Evolutionary conservation across 2,797 vertebrate genomes (phyloP), one percentile per base, ranked within the genome.

Genomic region (Glossophaga mutica): DNA sequence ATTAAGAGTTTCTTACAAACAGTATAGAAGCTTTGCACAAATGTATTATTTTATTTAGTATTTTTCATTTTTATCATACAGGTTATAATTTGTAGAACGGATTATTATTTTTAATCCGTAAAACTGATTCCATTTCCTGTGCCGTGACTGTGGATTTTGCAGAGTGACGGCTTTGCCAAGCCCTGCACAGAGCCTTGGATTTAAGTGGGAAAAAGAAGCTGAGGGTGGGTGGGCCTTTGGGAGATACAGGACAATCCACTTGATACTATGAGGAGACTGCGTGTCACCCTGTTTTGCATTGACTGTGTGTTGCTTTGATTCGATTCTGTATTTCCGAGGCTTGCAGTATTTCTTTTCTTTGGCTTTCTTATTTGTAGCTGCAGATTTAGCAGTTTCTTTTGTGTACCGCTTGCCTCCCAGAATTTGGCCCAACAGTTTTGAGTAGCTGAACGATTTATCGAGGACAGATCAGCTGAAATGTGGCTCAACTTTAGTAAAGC

Each of bases 401-500:
- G 91, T 95, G 62, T 87, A 65, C 62, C 79, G 87, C 86, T 97
- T 95, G 83, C 95, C 73, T 97, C 82, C 73, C n/a, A 42, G 95
- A 96, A 97, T 97, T 95, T 97, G 97, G 95, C 91, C 93, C 90
- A 93, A 90, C 93, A 86, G 70, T 97, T 97, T 55, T 65, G 81
- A 87, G 34, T 70, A 88, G 81, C 94, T 90, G 87, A 96, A 96
- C 76, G 55, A 87, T 96, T 97, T 92, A 97, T 97, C 82, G 37
- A 77, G 57, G 93, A 96, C 88, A 96, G 83, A 96, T 97, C 96
- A 96, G 77, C 82, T 2, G 73, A 95, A 91, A 94, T 92, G 29
- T 65, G 79, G 93, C 96, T 89, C 73, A 57, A 94, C 79, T 89
- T 96, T 46, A 55, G 50, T 34, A 46, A 94, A 95, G 94, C 94